Conservation (phyloP, 2,888 invertebrate genomes). For the Temnothorax unifasciatus region DNA sequence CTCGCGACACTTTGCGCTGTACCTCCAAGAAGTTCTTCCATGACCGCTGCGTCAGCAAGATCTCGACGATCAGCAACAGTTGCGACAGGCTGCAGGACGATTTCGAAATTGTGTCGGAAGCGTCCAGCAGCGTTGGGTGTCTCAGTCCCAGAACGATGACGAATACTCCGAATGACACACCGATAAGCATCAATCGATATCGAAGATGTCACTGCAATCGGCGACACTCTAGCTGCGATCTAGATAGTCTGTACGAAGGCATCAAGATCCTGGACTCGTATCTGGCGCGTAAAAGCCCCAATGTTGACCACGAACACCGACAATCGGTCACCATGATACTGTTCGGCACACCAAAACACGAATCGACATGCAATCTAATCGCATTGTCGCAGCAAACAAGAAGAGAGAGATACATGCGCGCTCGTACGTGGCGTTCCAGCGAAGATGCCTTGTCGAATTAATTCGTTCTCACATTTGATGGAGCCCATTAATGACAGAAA, state of each 20-base stretch:
- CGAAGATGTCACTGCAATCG: neutral
- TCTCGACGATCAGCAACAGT: slow-evolving; percentile 75
- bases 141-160: slow-evolving; percentile 48
- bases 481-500: neutral
- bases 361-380: neutral
- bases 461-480: slow-evolving; percentile 7
- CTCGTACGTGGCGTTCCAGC: slow-evolving; percentile 60
- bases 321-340: slow-evolving; percentile 71
- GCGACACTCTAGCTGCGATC: slow-evolving; percentile 76
- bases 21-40: slow-evolving; percentile 75
- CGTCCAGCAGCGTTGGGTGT: slow-evolving; percentile 69
- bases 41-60: slow-evolving; percentile 75
- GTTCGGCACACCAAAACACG: slow-evolving; percentile 77
- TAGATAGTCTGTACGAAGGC: slow-evolving; percentile 80
- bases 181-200: slow-evolving; percentile 20
- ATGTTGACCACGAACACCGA: slow-evolving; percentile 28
- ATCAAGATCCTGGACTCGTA: slow-evolving; percentile 81
- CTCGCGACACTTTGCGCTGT: slow-evolving; percentile 68
- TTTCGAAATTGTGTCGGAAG: slow-evolving; percentile 79
- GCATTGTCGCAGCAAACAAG: neutral
- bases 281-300: slow-evolving; percentile 67
- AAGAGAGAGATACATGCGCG: slow-evolving; percentile 2
- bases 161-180: slow-evolving; percentile 38
- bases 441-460: slow-evolving; percentile 60
- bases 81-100: slow-evolving; percentile 79